A percentile compares a stretch with the other conserved stretches of the same genome.
Conservation (phyloP, 2,888 invertebrate species). For the Drosophila cracens region DNA sequence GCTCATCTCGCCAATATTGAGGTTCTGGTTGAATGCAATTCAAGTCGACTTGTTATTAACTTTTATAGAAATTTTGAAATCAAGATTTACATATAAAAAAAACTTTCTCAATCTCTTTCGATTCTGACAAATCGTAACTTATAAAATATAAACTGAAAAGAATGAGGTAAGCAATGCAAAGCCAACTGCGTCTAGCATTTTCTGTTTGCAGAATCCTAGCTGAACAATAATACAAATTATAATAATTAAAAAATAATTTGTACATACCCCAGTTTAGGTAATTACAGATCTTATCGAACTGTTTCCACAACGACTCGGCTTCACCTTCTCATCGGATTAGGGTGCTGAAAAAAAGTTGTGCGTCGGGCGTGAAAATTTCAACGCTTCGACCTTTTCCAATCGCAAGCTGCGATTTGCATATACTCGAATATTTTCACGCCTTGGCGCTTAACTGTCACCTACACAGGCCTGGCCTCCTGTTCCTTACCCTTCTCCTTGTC, state of each 20-base stretch:
- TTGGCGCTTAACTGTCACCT: conserved; percentile 8
- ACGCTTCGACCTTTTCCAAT: conserved; percentile 41
- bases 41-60: not conserved
- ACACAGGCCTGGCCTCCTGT: too few species aligned
- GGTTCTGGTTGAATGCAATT: not conserved
- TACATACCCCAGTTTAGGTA: conserved; percentile 4
- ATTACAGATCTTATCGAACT: conserved; percentile 24
- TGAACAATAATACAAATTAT: not conserved
- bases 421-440: conserved; percentile 37
- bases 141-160: not conserved
- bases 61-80: not conserved
- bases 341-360: conserved; percentile 21
- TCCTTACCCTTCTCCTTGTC: not conserved
- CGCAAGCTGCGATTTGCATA: conserved; percentile 15
- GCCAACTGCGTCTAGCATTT: conserved; percentile 4
- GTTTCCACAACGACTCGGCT: conserved; percentile 17
- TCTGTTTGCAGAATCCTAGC: not conserved
- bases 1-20: conserved; percentile 8
- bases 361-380: conserved; percentile 52
- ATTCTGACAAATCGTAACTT: not conserved
- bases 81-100: not conserved
- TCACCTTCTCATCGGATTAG: conserved; percentile 27
- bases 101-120: not conserved
- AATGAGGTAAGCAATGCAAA: not conserved
- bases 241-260: not conserved